Conservation (phyloP, 2,888 invertebrate genomes). For the Physocephala rufipes region DNA sequence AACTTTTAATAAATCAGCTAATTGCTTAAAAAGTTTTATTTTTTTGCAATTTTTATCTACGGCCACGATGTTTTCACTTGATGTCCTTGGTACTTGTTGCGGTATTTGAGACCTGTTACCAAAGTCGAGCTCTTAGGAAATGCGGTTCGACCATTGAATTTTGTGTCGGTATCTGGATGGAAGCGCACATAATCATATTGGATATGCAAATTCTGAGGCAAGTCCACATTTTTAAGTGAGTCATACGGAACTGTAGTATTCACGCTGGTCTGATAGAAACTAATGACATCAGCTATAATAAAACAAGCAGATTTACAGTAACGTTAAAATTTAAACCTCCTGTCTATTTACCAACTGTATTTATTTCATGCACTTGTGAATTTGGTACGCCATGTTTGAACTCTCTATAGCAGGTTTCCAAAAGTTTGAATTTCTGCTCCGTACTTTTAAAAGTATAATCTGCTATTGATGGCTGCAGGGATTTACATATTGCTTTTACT, state of each 20-base stretch:
- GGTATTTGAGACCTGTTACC: slow-evolving; percentile 82
- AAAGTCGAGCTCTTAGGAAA: slow-evolving; percentile 86
- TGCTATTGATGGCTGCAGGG: slow-evolving; percentile 68
- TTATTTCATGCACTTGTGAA: slow-evolving; percentile 79
- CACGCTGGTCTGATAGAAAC: slow-evolving; percentile 79
- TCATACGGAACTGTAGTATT: slow-evolving; percentile 79
- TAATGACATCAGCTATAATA: slow-evolving; percentile 73
- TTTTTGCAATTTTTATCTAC: slow-evolving; percentile 52
- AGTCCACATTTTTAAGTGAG: slow-evolving; percentile 73
- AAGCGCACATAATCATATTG: slow-evolving; percentile 84
- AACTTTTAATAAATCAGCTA: slow-evolving; percentile 48
- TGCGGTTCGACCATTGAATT: slow-evolving; percentile 81
- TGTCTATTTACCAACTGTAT: slow-evolving; percentile 72
- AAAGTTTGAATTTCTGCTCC: slow-evolving; percentile 72
- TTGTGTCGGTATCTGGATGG: slow-evolving; percentile 80
- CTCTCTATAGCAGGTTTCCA: slow-evolving; percentile 75
- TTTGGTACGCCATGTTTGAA: slow-evolving; percentile 85
- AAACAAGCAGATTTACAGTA: too few species aligned
- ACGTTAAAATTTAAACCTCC: background rate
- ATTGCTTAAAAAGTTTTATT: background rate
- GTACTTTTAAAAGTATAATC: slow-evolving; percentile 51
- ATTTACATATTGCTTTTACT: slow-evolving; percentile 71
- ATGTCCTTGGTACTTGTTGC: slow-evolving; percentile 82
- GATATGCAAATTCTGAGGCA: slow-evolving; percentile 89
- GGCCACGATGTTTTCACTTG: slow-evolving; percentile 73